Conservation (phyloP, 2,888 invertebrate species). For the Harmothoe impar region DNA sequence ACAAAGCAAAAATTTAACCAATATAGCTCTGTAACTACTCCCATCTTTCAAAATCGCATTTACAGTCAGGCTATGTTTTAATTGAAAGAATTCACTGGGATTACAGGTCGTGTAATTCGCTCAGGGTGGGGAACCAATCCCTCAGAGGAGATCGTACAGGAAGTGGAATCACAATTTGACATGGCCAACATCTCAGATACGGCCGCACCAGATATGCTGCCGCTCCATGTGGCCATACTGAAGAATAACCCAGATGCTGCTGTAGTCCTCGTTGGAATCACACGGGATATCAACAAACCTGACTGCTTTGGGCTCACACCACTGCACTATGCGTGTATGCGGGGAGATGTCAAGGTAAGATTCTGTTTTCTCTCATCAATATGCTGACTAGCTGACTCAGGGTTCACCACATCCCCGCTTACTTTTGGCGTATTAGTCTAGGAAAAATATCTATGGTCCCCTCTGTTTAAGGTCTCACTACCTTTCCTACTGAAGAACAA, state of each 20-base stretch:
- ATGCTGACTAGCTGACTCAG: neutral
- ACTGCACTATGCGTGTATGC: slow-evolving; percentile 62
- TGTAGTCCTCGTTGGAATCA: neutral
- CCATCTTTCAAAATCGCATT: too few species aligned
- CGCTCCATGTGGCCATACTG: slow-evolving; percentile 58
- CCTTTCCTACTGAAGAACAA: too few species aligned
- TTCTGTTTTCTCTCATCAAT: neutral
- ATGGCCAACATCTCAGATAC: slow-evolving; percentile 22
- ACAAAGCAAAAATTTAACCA: too few species aligned
- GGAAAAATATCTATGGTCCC: neutral
- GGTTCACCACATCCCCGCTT: neutral
- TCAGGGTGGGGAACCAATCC: slow-evolving; percentile 62
- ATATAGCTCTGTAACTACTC: too few species aligned
- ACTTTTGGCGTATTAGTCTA: neutral
- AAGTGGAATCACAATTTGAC: slow-evolving; percentile 55
- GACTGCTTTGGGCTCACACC: slow-evolving; percentile 61
- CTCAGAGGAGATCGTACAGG: slow-evolving; percentile 24
- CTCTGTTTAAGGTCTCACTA: too few species aligned
- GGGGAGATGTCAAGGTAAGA: slow-evolving; percentile 37
- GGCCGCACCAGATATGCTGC: slow-evolving; percentile 50
- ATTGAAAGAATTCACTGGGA: too few species aligned
- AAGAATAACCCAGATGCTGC: slow-evolving; percentile 46
- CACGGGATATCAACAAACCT: neutral
- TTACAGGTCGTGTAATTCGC: slow-evolving; percentile 45
- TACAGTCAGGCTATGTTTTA: too few species aligned